A percentile compares a stretch with the other conserved stretches of the same genome.
Evolutionary conservation across 2,113 vertebrate species (phyloP).

Genomic region (Gymnorhina tibicen): DNA sequence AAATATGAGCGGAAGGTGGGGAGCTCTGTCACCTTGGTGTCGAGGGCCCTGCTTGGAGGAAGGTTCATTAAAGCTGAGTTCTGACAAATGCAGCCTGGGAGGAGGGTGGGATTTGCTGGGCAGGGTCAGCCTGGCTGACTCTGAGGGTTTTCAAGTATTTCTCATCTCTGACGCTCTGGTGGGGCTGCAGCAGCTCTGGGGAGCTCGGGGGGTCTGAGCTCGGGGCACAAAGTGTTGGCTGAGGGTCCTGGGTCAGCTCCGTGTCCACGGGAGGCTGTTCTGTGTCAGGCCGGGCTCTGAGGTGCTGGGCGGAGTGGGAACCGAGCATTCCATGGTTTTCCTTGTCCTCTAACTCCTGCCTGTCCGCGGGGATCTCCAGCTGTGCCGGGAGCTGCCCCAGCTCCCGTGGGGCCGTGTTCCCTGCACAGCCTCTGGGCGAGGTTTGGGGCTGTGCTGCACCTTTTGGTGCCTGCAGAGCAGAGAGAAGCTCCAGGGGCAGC

Average conservation of each 20-base stretch:
- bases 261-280: rapidly evolving
- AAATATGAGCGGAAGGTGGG: not conserved
- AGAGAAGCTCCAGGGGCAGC: not conserved
- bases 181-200: not conserved
- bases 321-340: not conserved
- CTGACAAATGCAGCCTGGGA: not conserved
- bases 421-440: not conserved
- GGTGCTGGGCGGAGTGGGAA: not conserved
- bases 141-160: not conserved
- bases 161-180: not conserved
- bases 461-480: not conserved
- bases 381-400: not conserved
- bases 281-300: not conserved
- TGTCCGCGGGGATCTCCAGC: not conserved
- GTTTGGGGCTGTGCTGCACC: not conserved
- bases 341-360: not conserved
- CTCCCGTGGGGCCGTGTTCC: rapidly evolving
- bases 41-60: not conserved
- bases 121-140: not conserved
- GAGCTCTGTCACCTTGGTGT: conserved; percentile 2
- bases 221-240: not conserved
- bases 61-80: not conserved
- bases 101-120: not conserved
- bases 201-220: not conserved
- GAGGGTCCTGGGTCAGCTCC: not conserved